phyloP scores from a whole-genome alignment of 2,888 invertebrate genomes.

The Lycia hirtaria region DNA sequence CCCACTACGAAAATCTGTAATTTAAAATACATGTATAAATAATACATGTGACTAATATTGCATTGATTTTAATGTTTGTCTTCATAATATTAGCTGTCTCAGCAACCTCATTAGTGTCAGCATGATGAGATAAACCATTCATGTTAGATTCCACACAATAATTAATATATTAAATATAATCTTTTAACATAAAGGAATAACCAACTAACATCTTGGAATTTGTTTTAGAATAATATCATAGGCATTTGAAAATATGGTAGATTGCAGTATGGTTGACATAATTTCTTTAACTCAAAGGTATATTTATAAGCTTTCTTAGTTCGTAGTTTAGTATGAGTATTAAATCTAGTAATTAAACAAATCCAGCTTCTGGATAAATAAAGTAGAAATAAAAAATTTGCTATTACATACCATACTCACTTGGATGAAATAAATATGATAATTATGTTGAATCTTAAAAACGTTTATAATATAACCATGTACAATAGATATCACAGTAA shows the following conservation, averaged over 20 bases:
- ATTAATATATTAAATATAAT: neutral
- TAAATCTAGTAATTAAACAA: neutral
- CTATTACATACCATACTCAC: slow-evolving; percentile 6
- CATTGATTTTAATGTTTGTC: neutral
- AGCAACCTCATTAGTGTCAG: slow-evolving; percentile 12
- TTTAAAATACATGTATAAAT: slow-evolving; percentile 25
- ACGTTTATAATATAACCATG: neutral
- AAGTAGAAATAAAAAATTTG: neutral
- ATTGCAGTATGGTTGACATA: too few species aligned
- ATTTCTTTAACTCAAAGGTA: too few species aligned
- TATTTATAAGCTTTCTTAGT: too few species aligned
- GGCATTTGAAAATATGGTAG: too few species aligned
- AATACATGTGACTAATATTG: neutral
- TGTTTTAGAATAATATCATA: neutral
- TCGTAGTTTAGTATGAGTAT: too few species aligned
- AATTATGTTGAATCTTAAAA: neutral
- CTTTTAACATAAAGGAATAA: neutral
- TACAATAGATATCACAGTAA: slow-evolving; percentile 5
- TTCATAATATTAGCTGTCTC: slow-evolving; percentile 24
- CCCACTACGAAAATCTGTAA: slow-evolving; percentile 93
- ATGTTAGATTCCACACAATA: slow-evolving; percentile 17
- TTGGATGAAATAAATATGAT: neutral
- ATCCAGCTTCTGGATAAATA: neutral
- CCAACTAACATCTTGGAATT: neutral
- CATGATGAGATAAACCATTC: slow-evolving; percentile 23